phyloP scores from a whole-genome alignment of 1,140 invertebrate species.

The Ostrea denselamellosa region DNA sequence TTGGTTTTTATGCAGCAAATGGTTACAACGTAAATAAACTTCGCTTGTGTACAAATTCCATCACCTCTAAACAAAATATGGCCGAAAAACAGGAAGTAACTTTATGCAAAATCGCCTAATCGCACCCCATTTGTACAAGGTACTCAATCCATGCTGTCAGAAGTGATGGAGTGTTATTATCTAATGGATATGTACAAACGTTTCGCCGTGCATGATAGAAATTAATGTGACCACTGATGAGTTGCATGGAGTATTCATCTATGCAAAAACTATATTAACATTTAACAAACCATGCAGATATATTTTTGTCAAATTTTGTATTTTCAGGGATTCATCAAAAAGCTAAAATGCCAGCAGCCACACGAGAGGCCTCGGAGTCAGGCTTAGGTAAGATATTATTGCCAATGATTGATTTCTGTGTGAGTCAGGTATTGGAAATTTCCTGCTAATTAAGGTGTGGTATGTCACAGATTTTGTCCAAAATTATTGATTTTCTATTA shows the following conservation, averaged over 20 bases:
- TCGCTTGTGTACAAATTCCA: conserved; percentile 2
- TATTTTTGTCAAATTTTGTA: background rate
- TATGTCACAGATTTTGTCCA: background rate
- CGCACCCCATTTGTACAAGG: background rate
- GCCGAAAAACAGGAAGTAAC: conserved; percentile 9
- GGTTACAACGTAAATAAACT: background rate
- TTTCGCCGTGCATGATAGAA: background rate
- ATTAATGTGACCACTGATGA: background rate
- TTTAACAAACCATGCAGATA: background rate
- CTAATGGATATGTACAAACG: background rate
- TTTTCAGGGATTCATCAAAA: background rate
- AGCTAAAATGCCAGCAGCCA: conserved; percentile 54
- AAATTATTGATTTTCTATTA: background rate
- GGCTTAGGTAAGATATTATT: conserved; percentile 53
- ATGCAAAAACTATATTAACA: background rate
- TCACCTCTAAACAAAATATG: conserved; percentile 10
- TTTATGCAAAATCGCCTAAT: background rate
- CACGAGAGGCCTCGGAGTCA: conserved; percentile 38
- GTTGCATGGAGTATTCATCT: background rate
- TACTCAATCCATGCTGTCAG: background rate
- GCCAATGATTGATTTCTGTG: background rate
- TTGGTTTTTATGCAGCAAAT: background rate
- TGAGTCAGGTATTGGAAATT: background rate
- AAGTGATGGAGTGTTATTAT: background rate
- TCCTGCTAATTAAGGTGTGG: background rate